Base-by-base conservation (phyloP, 2,888 invertebrate genomes). In the Eupithecia tripunctaria region DNA sequence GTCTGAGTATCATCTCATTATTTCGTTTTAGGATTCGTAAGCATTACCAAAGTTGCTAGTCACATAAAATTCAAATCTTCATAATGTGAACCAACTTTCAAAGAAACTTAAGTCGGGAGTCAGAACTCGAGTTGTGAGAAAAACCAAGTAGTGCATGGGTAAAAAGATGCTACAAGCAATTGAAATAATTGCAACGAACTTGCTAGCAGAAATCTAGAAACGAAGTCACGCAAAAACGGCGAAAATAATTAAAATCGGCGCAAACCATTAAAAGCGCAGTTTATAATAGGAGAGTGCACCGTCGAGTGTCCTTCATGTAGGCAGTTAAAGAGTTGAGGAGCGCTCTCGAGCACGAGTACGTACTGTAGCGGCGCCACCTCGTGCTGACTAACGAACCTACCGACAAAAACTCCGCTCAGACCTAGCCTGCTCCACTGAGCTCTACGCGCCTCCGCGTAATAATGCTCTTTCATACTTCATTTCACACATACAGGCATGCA, bases 271-370 rank as follows among this genome's bases (percentile, higher is more conserved):
- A 94, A 93, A 93, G 94, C 89, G 91, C 94, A 94, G 92, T 93
- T 93, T 92, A 93, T 93, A 93, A 93, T 93, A 90, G 92, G 92
- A 91, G 91, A 94, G 92, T 91, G 91, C 90, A 90, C 84, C 78
- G 89, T 91, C 82, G 84, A 94, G 94, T 86, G 90, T 91, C 91
- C 94, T 94, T 91, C 93, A 92, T 94, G 93, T 93, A 94, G 94
- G 94, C 93, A 93, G 94, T 94, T 94, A 93, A 93, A 94, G 94
- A 93, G 94, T 93, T 93, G 93, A 92, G 91, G 89, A 90, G 93
- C 89, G 87, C 90, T 84, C 93, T 93, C 82, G 89, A 90, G 90
- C 88, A 89, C 89, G 89, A 93, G 93, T 91, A 86, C 84, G 92
- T 89, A 88, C 91, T 90, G 91, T 88, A 88, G 90, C 88, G 86